These are phyloP conservation scores for Pomacea canaliculata DNA, from an alignment of 2,888 invertebrate genomes.

Conservation along the genomic window DNA sequence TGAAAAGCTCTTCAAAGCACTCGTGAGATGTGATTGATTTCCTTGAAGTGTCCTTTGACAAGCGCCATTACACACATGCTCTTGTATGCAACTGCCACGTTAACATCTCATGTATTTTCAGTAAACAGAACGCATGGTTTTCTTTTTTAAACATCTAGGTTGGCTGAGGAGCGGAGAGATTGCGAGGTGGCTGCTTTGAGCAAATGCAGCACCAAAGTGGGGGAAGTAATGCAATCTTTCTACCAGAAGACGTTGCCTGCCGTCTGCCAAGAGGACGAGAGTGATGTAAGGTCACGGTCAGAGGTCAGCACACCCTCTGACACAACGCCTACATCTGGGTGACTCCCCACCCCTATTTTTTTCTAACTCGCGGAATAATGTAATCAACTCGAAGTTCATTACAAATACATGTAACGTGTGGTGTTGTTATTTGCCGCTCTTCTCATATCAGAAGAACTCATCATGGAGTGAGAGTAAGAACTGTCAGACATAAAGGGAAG, in stretches of 20 bases:
- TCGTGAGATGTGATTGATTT: too few relatives aligned
- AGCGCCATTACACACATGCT: too few relatives aligned
- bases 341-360: background rate
- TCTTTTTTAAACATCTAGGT: constrained; percentile 1
- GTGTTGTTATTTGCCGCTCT: too few relatives aligned
- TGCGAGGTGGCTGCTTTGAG: constrained; percentile 31
- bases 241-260: constrained; percentile 32
- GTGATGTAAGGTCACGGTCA: background rate
- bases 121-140: too few relatives aligned
- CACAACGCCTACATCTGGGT: background rate
- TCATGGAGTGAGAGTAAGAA: too few relatives aligned
- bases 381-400: background rate
- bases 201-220: constrained; percentile 24
- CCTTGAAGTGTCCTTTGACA: too few relatives aligned
- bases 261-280: constrained; percentile 18
- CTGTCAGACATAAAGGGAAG: too few relatives aligned
- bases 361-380: background rate
- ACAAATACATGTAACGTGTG: too few relatives aligned
- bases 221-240: constrained; percentile 31
- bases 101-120: too few relatives aligned
- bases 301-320: background rate
- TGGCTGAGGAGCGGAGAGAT: constrained; percentile 29
- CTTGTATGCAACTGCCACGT: too few relatives aligned
- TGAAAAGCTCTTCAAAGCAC: too few relatives aligned
- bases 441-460: too few relatives aligned